Percentiles rank a stretch among this genome's conserved stretches.
phyloP scores from a whole-genome alignment of 2,888 invertebrate species.

The Habroteleia sp. region DNA sequence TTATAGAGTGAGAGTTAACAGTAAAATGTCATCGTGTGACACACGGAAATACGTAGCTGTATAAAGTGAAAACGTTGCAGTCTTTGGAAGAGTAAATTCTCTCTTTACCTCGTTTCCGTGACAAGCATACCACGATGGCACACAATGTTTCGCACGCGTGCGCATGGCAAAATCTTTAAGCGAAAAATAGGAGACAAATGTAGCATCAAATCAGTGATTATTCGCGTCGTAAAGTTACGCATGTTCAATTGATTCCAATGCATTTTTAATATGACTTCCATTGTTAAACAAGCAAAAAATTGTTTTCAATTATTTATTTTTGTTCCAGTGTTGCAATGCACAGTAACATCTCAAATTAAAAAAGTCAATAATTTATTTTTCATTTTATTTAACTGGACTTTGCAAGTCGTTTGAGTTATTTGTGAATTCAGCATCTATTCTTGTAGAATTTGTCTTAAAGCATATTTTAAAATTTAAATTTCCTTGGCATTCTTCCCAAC shows the following conservation, averaged over 20 bases:
- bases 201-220: slow-evolving; percentile 17
- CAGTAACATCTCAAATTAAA: too few species aligned
- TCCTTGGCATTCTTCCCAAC: too few species aligned
- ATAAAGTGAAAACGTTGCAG: slow-evolving; percentile 60
- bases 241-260: slow-evolving; percentile 18
- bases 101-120: slow-evolving; percentile 65
- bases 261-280: background rate
- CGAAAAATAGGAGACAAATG: slow-evolving; percentile 21
- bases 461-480: too few species aligned
- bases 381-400: too few species aligned
- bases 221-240: slow-evolving; percentile 21
- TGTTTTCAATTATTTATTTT: too few species aligned
- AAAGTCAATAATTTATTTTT: too few species aligned
- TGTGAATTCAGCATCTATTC: too few species aligned
- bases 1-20: slow-evolving; percentile 65
- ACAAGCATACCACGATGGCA: slow-evolving; percentile 59
- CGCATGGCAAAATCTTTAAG: slow-evolving; percentile 13
- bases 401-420: too few species aligned
- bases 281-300: background rate
- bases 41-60: slow-evolving; percentile 62
- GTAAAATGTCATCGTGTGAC: slow-evolving; percentile 64
- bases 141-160: slow-evolving; percentile 40
- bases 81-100: slow-evolving; percentile 63
- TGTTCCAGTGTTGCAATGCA: too few species aligned
- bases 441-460: too few species aligned